Evolutionary conservation across 2,888 invertebrate species (phyloP), one percentile per base, ranked within the genome.

Genomic region (Eupithecia dodoneata): DNA sequence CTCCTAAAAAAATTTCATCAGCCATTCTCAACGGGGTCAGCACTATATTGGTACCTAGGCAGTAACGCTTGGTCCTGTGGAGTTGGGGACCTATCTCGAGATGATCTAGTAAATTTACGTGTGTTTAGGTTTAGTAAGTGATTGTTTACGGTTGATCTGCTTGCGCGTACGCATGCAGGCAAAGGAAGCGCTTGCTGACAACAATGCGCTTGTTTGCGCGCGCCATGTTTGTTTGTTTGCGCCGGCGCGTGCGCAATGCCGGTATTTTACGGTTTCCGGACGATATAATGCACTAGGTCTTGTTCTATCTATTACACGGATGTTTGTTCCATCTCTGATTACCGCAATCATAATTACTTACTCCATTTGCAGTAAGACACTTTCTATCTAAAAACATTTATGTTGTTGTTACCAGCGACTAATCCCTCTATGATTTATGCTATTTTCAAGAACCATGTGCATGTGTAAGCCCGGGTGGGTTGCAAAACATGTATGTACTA

Each of bases 211-310:
- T 83, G 85, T 83, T 82, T 83, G 84, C 78, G 44, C 73, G 63
- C 73, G 45, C 80, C 82, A 76, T 86, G 85, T 88, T 88, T 88
- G 87, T 88, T 88, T 87, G 88, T 87, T 86, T 86, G 86, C 79
- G 75, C 55, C 78, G 85, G 88, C 87, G 86, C 89, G 89, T 82
- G 88, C 86, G 88, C 87, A 82, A 87, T 88, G 87, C 83, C 88
- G 90, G 88, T 88, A 89, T 89, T 87, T 84, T 81, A 84, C 87
- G 59, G 85, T 86, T 89, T 89, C 89, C 89, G 88, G 87, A 83
- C 84, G 83, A 82, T 72, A 71, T 63, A 52, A 75, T 75, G 41
- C 76, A 76, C 74, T 77, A 76, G 42, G 52, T 30, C 74, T 18
- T 73, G 52, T 72, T n/a, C 59, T 78, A 73, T 78, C 74, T 76